Evolutionary conservation across 1,140 invertebrate species (phyloP).

Genomic region (Papilio helenus): DNA sequence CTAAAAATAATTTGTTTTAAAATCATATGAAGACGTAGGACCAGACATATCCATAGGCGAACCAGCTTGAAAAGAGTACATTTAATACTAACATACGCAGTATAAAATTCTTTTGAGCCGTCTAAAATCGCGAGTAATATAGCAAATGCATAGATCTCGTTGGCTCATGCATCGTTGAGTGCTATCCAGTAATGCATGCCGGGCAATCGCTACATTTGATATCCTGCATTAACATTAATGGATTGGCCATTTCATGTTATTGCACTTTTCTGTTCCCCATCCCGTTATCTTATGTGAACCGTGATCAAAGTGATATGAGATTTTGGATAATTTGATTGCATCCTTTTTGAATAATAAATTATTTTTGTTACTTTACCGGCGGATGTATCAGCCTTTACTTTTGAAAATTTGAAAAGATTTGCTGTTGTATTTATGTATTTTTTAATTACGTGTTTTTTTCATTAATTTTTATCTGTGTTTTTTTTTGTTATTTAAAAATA

Average conservation of each 20-base stretch:
- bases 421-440: too few relatives aligned
- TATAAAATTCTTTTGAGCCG: slow-evolving; percentile 20
- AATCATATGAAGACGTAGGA: too few relatives aligned
- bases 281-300: slow-evolving; percentile 22
- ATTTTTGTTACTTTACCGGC: background rate
- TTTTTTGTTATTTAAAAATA: too few relatives aligned
- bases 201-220: slow-evolving; percentile 31
- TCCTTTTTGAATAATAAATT: background rate
- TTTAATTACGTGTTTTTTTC: too few relatives aligned
- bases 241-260: slow-evolving; percentile 38
- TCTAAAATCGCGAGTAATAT: slow-evolving; percentile 34
- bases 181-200: slow-evolving; percentile 35
- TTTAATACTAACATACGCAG: background rate
- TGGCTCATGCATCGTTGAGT: slow-evolving; percentile 28
- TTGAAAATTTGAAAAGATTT: background rate
- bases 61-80: background rate
- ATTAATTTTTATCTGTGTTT: background rate
- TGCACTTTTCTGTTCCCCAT: slow-evolving; percentile 22
- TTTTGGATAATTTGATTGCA: background rate
- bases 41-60: too few relatives aligned
- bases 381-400: background rate
- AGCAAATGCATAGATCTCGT: slow-evolving; percentile 29
- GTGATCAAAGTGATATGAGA: slow-evolving; percentile 17
- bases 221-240: slow-evolving; percentile 28
- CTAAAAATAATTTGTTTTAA: too few relatives aligned